These are phyloP conservation scores for Zygogramma bicolorata DNA, from an alignment of 2,888 invertebrate genomes.

Conservation along the genomic window DNA sequence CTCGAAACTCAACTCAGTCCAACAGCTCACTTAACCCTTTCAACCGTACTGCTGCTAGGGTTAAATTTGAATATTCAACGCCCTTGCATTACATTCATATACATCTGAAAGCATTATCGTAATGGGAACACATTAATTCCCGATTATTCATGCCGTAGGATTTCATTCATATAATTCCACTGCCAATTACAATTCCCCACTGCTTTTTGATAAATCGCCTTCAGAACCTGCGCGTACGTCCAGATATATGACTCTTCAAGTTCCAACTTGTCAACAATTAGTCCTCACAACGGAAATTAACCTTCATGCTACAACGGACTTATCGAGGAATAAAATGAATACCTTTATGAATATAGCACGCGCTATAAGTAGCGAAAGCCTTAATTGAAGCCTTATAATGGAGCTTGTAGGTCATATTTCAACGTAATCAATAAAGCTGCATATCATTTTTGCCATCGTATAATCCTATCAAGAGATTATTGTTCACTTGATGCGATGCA, in stretches of 20 bases:
- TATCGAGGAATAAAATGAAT: conserved; percentile 1
- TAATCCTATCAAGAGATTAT: conserved; percentile 36
- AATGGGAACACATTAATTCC: conserved; percentile 53
- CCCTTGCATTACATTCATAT: no score
- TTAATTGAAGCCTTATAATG: conserved; percentile 35
- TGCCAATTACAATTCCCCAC: conserved; percentile 46
- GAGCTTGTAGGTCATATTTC: conserved; percentile 26
- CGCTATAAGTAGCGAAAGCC: conserved; percentile 11
- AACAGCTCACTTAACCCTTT: no score
- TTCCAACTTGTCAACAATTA: conserved; percentile 2
- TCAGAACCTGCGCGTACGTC: conserved; percentile 6
- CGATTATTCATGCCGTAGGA: conserved; percentile 53
- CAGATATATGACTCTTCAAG: conserved; percentile 9
- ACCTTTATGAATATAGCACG: conserved; percentile 30
- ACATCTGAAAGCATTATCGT: no score
- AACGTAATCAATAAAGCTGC: conserved; percentile 25
- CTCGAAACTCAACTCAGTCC: no score
- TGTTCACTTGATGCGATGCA: conserved; percentile 12
- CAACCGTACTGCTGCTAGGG: no score
- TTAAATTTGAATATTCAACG: no score
- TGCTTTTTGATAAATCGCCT: conserved; percentile 45
- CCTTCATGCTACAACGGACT: neutral
- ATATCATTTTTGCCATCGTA: conserved; percentile 31
- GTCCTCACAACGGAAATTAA: neutral
- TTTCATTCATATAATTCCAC: conserved; percentile 44